Conservation (phyloP, 2,113 vertebrate species). For the Passer domesticus region DNA sequence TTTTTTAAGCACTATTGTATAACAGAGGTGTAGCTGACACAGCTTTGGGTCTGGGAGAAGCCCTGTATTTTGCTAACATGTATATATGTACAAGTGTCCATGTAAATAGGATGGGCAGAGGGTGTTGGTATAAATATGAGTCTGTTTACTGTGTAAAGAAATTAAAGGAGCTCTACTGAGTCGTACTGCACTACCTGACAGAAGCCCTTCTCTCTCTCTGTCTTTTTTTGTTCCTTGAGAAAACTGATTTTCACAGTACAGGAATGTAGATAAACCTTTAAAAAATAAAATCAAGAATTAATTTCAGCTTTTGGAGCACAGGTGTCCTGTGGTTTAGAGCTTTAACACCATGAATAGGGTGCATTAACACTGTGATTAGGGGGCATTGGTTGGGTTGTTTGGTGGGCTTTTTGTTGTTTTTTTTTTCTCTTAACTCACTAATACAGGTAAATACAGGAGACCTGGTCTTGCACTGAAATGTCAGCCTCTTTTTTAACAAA, state of each 20-base stretch:
- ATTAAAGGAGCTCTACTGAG: conserved; percentile 60
- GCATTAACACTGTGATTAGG: background rate
- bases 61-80: conserved; percentile 78
- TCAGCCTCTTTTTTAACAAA: background rate
- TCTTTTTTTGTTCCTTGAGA: background rate
- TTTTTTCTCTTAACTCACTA: background rate
- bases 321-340: background rate
- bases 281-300: background rate
- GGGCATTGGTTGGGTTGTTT: background rate
- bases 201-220: background rate
- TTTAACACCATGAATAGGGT: background rate
- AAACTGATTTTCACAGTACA: background rate
- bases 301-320: background rate
- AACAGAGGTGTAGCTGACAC: conserved; percentile 32
- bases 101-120: conserved; percentile 72
- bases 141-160: conserved; percentile 73
- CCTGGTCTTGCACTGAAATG: background rate
- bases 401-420: background rate
- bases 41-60: conserved; percentile 56
- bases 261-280: background rate
- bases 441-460: background rate
- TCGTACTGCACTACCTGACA: conserved; percentile 63
- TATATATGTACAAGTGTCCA: conserved; percentile 77
- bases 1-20: conserved; percentile 41
- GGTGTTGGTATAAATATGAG: conserved; percentile 55